Conservation (phyloP, 2,888 invertebrate genomes). For the Drosophila prostipennis region DNA sequence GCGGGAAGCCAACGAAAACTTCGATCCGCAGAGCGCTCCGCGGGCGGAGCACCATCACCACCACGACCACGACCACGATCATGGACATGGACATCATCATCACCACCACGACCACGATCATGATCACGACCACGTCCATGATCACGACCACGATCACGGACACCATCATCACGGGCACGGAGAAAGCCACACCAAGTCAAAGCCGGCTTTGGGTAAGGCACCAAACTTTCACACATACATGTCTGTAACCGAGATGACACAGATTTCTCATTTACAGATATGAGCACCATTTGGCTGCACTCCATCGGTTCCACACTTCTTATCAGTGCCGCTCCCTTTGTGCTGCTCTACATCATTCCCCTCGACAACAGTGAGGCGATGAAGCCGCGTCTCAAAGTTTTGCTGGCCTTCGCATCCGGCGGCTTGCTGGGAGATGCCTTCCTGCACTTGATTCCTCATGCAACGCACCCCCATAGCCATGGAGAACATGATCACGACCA, state of each 20-base stretch:
- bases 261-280: slow-evolving; percentile 60
- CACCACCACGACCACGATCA: slow-evolving; percentile 27
- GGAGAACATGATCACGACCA: slow-evolving; percentile 69
- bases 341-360: slow-evolving; percentile 96
- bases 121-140: slow-evolving; percentile 32
- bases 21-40: slow-evolving; percentile 58
- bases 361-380: slow-evolving; percentile 93
- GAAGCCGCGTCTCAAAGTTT: slow-evolving; percentile 93
- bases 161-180: slow-evolving; percentile 75
- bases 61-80: slow-evolving; percentile 37
- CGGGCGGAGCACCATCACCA: slow-evolving; percentile 56
- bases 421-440: slow-evolving; percentile 99
- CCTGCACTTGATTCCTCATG: slow-evolving; percentile 99
- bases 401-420: slow-evolving; percentile 96
- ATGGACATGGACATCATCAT: slow-evolving; percentile 38
- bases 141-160: slow-evolving; percentile 49
- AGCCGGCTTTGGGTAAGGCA: slow-evolving; percentile 67
- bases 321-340: slow-evolving; percentile 97
- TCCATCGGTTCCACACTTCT: slow-evolving; percentile 95
- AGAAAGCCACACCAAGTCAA: slow-evolving; percentile 85
- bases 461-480: slow-evolving; percentile 87
- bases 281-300: slow-evolving; percentile 87
- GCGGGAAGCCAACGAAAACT: slow-evolving; percentile 85
- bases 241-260: not conserved
- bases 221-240: no score